phyloP scores from a whole-genome alignment of 2,113 vertebrate genomes.

The Erythrolamprus reginae region DNA sequence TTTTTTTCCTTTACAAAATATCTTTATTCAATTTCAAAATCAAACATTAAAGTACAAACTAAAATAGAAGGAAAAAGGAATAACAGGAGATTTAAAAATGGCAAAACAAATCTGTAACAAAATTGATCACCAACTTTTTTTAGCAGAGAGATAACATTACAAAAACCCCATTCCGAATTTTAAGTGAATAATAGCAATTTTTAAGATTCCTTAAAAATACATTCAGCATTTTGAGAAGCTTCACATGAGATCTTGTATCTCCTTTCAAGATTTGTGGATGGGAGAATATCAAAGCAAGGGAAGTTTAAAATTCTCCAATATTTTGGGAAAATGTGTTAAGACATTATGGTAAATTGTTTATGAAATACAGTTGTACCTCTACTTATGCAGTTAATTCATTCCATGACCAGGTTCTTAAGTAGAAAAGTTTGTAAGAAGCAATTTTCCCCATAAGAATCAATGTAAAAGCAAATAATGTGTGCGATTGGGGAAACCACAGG shows the following conservation, averaged over 20 bases:
- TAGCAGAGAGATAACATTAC: background rate
- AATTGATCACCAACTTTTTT: background rate
- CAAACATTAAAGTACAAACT: background rate
- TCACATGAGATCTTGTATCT: background rate
- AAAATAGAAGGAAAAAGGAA: background rate
- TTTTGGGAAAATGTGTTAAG: background rate
- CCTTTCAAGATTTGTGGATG: background rate
- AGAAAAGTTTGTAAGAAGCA: no score
- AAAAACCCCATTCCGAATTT: background rate
- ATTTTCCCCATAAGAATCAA: no score
- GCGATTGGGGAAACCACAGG: no score
- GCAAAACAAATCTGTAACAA: background rate
- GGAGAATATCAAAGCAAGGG: background rate
- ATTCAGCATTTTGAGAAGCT: background rate
- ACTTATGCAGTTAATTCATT: no score
- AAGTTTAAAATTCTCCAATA: background rate
- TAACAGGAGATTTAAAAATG: background rate
- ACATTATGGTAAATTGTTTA: background rate
- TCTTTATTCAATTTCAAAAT: background rate
- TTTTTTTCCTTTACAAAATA: background rate
- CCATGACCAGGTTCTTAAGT: no score
- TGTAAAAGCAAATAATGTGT: no score
- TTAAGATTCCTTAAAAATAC: background rate
- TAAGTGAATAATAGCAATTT: background rate
- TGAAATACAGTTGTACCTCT: no score